These are phyloP conservation scores for Muscidifurax raptorellus DNA, from an alignment of 1,140 invertebrate species.

Conservation along the genomic window DNA sequence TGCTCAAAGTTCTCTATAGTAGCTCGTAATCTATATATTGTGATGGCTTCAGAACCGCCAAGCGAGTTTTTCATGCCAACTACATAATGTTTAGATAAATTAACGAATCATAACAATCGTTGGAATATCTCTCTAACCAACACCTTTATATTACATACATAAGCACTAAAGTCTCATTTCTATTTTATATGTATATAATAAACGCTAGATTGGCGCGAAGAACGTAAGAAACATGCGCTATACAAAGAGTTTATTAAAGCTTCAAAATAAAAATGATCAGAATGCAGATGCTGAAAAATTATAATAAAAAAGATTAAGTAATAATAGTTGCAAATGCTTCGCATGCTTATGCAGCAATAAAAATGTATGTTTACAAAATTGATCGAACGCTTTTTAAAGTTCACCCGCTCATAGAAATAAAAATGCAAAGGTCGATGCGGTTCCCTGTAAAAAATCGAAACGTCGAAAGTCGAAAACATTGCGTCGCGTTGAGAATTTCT, in stretches of 20 bases:
- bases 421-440: not conserved
- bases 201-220: not conserved
- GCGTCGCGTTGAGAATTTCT: not conserved
- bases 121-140: constrained; percentile 27
- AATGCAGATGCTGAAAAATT: not conserved
- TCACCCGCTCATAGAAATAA: not conserved
- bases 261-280: not conserved
- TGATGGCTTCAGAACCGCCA: not conserved
- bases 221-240: constrained; percentile 34
- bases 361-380: not conserved
- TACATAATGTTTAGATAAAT: not conserved
- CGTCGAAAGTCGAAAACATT: no score
- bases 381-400: not conserved
- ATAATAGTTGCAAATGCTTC: constrained; percentile 3
- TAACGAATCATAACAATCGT: constrained; percentile 21
- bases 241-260: constrained; percentile 10
- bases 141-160: constrained; percentile 35
- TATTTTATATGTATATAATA: not conserved
- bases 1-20: constrained; percentile 9
- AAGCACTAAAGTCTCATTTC: constrained; percentile 32
- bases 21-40: not conserved
- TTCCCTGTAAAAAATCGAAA: not conserved
- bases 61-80: constrained; percentile 12
- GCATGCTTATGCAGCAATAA: constrained; percentile 19
- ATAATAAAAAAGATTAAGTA: not conserved